Base-by-base conservation (phyloP, 1,140 invertebrate species). In the Matsumurasca onukii region DNA sequence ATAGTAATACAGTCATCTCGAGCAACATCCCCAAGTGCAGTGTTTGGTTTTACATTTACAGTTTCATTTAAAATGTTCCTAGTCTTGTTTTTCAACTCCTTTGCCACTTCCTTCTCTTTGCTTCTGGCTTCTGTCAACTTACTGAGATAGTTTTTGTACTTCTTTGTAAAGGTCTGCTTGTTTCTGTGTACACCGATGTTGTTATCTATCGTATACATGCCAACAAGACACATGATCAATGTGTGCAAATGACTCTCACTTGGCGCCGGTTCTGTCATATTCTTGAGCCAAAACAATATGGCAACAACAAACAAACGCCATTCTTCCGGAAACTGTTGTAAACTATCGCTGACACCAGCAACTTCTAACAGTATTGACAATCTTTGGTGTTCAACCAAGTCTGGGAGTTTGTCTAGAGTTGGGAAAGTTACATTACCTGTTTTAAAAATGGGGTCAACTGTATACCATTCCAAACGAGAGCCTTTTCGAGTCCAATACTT, bases 241-340 rank as follows among this genome's bases (percentile, higher is more conserved):
- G 86, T 79, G 72, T 88, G 84, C 2, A 90, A 55, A 75, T 90
- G 83, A 66, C 77, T 73, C 9, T 30, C 71, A 27, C 84, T 83
- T 25, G 83, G 62, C 30, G 61, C 62, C 5, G 73, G 76, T 69
- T 80, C 73, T 71, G 80, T 73, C 52, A 79, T 80, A 76, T 84
- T 82, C 75, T 77, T 80, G 51, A 83, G 77, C 90, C 90, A 92
- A 80, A 86, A 92, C 9, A 89, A 79, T 1, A 91, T 78, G 15
- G 83, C 78, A 45, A 86, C 77, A 57, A 90, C 78, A 70, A 86
- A 86, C 12, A 94, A 73, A 73, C 85, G 82, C 78, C 89, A 85
- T 68, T 86, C 80, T 25, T 76, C 39, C 12, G 89, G 86, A 55
- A 92, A 75, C 15, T 78, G 57, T 1, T 83, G 66, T 27, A 80